Evolutionary conservation across 2,797 vertebrate species (phyloP).

Genomic region (Lemur catta): DNA sequence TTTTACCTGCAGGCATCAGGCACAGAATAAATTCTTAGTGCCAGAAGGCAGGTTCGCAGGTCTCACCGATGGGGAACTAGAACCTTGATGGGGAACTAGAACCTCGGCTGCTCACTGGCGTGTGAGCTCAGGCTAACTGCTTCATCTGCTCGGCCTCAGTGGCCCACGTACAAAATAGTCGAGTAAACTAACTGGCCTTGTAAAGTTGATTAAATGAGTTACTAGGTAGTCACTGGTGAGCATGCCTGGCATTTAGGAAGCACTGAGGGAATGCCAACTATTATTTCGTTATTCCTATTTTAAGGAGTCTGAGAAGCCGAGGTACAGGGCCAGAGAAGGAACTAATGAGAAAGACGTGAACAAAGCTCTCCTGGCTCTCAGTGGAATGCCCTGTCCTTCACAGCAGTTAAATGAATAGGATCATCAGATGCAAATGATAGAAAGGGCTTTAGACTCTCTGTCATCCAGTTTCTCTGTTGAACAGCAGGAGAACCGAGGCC

Average conservation of each 20-base stretch:
- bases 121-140: neutral
- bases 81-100: neutral
- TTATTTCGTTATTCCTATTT: neutral
- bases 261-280: neutral
- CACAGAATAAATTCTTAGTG: neutral
- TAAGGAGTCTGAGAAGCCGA: neutral
- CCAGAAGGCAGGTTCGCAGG: neutral
- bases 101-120: too few relatives aligned
- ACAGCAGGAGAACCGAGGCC: neutral
- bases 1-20: neutral
- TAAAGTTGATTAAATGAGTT: neutral
- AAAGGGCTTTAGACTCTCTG: neutral
- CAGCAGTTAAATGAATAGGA: neutral
- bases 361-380: rapidly evolving
- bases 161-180: too few relatives aligned
- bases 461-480: neutral
- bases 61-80: neutral
- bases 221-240: neutral
- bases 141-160: neutral
- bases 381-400: neutral
- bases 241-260: neutral
- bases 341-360: neutral
- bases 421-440: too few relatives aligned
- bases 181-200: neutral
- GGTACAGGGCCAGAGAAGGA: neutral